Evolutionary conservation across 2,113 vertebrate genomes (phyloP).

Genomic region (Calypte anna): DNA sequence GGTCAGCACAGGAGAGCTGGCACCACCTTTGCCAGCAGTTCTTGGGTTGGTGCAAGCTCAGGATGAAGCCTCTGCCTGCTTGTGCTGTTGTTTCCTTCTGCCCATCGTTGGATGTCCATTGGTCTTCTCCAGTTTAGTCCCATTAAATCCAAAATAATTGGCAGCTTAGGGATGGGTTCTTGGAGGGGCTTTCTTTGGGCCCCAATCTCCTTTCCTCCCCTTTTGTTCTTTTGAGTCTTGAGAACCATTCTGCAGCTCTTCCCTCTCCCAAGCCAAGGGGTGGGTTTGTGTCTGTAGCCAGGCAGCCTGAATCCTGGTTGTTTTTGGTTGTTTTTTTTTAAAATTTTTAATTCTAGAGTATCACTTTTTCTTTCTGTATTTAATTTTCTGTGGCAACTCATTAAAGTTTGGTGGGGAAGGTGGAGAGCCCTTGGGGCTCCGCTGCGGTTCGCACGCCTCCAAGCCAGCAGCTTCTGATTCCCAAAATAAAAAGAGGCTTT

Average conservation of each 20-base stretch:
- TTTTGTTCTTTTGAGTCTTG: not conserved
- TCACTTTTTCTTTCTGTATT: not conserved
- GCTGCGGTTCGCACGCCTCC: not conserved
- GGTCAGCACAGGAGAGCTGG: not conserved
- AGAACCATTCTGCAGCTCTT: not conserved
- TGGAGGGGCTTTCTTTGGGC: not conserved
- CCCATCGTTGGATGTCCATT: fast-evolving
- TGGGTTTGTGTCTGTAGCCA: not conserved
- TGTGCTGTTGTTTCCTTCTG: fast-evolving
- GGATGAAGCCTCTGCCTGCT: not conserved
- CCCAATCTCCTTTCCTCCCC: fast-evolving
- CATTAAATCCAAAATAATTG: not conserved
- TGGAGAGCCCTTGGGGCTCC: not conserved
- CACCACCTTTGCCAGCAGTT: not conserved
- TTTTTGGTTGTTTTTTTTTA: not conserved
- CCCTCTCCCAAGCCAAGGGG: not conserved
- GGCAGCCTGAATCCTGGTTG: not conserved
- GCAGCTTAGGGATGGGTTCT: not conserved
- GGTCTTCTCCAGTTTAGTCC: not conserved
- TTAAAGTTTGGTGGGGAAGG: not conserved
- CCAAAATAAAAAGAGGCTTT: not conserved
- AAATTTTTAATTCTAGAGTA: not conserved
- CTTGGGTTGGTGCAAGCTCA: not conserved
- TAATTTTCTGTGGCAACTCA: not conserved
- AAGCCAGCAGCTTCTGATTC: not conserved